Evolutionary conservation across 1,140 invertebrate genomes (phyloP).

Genomic region (Solenopsis invicta): DNA sequence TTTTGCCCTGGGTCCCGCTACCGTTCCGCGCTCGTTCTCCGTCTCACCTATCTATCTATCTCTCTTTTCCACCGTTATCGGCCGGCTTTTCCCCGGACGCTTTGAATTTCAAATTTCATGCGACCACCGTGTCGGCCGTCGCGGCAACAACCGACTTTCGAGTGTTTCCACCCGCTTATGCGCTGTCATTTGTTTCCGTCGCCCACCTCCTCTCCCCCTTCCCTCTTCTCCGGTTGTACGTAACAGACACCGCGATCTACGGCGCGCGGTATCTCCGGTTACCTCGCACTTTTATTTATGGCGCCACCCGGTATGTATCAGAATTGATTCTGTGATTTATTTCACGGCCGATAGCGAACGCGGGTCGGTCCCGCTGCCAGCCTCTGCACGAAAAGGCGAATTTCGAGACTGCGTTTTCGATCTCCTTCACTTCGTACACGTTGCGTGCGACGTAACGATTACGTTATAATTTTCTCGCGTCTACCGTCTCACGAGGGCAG

Average conservation of each 20-base stretch:
- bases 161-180: constrained; percentile 80
- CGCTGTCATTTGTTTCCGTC: constrained; percentile 79
- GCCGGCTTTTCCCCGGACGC: constrained; percentile 63
- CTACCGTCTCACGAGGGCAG: not conserved
- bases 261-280: constrained; percentile 71
- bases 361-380: not conserved
- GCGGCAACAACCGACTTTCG: constrained; percentile 77
- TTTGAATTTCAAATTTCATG: constrained; percentile 85
- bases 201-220: too few relatives aligned
- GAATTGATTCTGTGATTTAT: constrained; percentile 83
- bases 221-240: too few relatives aligned
- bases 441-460: constrained; percentile 33
- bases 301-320: constrained; percentile 64
- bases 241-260: constrained; percentile 54
- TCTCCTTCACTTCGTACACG: constrained; percentile 25
- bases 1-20: constrained; percentile 77
- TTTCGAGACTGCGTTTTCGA: constrained; percentile 54
- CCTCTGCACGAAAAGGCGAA: constrained; percentile 53
- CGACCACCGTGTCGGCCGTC: constrained; percentile 65
- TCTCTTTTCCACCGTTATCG: constrained; percentile 76
- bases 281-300: constrained; percentile 81
- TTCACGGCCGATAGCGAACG: constrained; percentile 68
- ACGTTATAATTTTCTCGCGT: constrained; percentile 51
- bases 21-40: constrained; percentile 28
- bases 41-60: constrained; percentile 52